Conservation (phyloP, 2,113 vertebrate genomes). For the Callipepla squamata region DNA sequence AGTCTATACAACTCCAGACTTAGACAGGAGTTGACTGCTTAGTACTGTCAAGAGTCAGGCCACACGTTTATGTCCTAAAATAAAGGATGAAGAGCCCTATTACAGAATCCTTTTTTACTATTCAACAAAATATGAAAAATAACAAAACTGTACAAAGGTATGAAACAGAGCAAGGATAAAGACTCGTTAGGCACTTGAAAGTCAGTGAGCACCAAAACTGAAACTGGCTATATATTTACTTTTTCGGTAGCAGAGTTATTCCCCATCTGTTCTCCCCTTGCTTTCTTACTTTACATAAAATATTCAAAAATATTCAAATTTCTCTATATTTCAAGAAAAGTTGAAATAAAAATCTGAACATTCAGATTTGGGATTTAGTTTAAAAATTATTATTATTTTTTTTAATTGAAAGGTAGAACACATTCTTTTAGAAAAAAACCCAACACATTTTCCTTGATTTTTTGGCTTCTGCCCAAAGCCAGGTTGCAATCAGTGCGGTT, state of each 20-base stretch:
- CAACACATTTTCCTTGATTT: not conserved
- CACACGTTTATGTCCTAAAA: not conserved
- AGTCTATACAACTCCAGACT: not conserved
- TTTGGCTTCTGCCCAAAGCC: not conserved
- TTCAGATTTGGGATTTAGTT: not conserved
- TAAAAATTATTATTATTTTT: not conserved
- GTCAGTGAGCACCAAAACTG: constrained; percentile 2
- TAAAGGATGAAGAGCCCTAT: not conserved
- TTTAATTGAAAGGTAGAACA: not conserved
- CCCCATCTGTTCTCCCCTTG: constrained; percentile 41
- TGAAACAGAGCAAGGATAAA: not conserved
- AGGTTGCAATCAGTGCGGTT: not conserved
- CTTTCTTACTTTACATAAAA: constrained; percentile 61
- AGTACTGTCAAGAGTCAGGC: not conserved
- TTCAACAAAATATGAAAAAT: not conserved
- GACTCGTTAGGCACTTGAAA: not conserved
- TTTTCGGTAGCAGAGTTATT: constrained; percentile 2
- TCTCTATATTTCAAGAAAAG: not conserved
- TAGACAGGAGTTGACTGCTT: not conserved
- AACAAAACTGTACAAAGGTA: not conserved
- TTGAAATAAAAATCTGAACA: not conserved
- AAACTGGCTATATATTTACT: not conserved
- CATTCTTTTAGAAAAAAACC: not conserved
- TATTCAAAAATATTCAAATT: constrained; percentile 53
- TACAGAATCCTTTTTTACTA: not conserved